Evolutionary conservation across 2,888 invertebrate species (phyloP).

Genomic region (Pycnomerus fuliginosus): DNA sequence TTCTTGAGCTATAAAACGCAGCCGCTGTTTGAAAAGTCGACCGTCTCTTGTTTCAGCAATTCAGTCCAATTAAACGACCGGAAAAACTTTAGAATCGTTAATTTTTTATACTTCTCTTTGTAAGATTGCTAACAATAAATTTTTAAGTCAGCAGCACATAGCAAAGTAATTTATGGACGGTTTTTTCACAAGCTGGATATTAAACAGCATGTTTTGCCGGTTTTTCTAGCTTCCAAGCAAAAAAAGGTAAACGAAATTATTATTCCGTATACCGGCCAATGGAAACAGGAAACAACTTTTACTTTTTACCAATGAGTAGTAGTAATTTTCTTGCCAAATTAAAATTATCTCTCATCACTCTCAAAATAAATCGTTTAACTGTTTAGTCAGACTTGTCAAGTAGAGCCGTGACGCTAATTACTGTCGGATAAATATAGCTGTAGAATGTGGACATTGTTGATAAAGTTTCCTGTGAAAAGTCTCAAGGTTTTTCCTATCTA

Average conservation of each 20-base stretch:
- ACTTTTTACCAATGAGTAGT: slow-evolving; percentile 27
- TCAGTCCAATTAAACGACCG: slow-evolving; percentile 53
- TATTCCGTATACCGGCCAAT: slow-evolving; percentile 27
- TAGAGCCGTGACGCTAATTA: slow-evolving; percentile 44
- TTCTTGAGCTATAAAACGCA: slow-evolving; percentile 47
- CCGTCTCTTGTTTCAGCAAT: slow-evolving; percentile 46
- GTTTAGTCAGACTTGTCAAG: slow-evolving; percentile 43
- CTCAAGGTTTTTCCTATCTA: slow-evolving; percentile 5
- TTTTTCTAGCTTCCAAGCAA: neutral
- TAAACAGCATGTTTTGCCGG: slow-evolving; percentile 15
- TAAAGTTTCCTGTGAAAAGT: slow-evolving; percentile 32
- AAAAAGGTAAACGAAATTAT: slow-evolving; percentile 1
- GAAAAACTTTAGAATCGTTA: slow-evolving; percentile 52
- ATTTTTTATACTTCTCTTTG: slow-evolving; percentile 45
- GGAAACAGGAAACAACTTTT: slow-evolving; percentile 32
- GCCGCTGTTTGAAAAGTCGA: slow-evolving; percentile 36
- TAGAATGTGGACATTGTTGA: slow-evolving; percentile 28
- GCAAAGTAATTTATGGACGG: slow-evolving; percentile 40
- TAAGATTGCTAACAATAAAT: slow-evolving; percentile 47
- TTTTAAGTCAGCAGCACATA: slow-evolving; percentile 50
- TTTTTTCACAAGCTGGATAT: slow-evolving; percentile 6
- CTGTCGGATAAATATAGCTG: slow-evolving; percentile 27
- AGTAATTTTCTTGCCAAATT: slow-evolving; percentile 42
- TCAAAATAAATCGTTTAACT: slow-evolving; percentile 44
- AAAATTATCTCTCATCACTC: slow-evolving; percentile 44